Percentiles rank a stretch among this genome's conserved stretches.
Conservation (phyloP, 35 echinoderm and acorn worm species). For the Apostichopus californicus region DNA sequence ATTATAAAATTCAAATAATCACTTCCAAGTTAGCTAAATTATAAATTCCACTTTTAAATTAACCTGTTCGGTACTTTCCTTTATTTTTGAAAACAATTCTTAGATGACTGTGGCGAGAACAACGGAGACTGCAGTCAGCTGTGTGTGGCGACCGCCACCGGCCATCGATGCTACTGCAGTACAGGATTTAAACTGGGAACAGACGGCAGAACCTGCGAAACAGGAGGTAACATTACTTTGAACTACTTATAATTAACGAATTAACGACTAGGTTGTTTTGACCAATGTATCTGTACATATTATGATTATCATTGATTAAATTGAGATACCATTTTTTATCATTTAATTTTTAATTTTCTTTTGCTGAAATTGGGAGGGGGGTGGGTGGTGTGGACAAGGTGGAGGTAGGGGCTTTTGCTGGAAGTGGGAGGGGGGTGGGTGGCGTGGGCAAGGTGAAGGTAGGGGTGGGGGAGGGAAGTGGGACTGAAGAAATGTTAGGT, state of each 20-base stretch:
- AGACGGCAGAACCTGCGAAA: not conserved
- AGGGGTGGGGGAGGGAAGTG: no score
- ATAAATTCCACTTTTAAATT: not conserved
- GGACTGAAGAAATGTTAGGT: no score
- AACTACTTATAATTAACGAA: not conserved
- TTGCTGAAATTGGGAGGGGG: no score
- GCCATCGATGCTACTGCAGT: not conserved
- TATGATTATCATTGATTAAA: no score
- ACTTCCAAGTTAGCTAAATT: not conserved
- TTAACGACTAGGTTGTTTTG: no score
- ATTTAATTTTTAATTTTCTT: no score
- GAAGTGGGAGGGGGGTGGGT: no score
- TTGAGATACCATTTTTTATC: no score
- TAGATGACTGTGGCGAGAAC: conserved; percentile 51
- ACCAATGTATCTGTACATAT: no score
- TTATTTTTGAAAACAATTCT: not conserved
- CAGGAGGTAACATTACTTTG: not conserved
- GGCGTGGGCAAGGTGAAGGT: no score
- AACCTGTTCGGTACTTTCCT: not conserved
- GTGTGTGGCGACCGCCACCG: conserved; percentile 47
- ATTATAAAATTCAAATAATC: not conserved
- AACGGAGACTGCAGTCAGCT: conserved; percentile 73
- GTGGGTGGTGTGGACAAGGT: no score
- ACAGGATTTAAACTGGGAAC: not conserved
- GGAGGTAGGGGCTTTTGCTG: no score